Base-by-base conservation (phyloP, 2,888 invertebrate genomes). In the Exocentrus adspersus region DNA sequence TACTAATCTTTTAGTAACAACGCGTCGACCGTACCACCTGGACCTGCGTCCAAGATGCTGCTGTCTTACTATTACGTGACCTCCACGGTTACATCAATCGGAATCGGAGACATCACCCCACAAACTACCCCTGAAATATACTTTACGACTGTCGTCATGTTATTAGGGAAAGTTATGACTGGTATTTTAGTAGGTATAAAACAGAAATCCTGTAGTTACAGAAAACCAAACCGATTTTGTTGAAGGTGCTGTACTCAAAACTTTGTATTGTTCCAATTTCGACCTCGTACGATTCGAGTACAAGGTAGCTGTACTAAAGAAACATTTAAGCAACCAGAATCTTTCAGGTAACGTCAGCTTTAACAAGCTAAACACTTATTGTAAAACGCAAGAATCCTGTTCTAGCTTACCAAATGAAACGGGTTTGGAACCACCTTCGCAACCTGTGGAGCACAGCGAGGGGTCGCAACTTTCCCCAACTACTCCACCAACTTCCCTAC, bases 371-470 rank as follows among this genome's bases (percentile, higher is more conserved):
- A 21, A 14, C 9, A 10, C 14, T 17, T 16, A 24, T 12, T 37
- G 50, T 37, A 21, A 10, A 20, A 1, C 14, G 14, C 10, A 48
- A 50, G 24, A 24, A n/a, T 58, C 28, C 7, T 32, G 16, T 63
- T 66, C 19, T 10, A 69, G 68, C 52, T 42, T 66, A 53, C 50
- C 63, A 56, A 73, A 84, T 86, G 83, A 81, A 80, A 65, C 86
- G 85, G 70, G 84, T 86, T 83, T 85, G 85, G 84, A 84, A 83
- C 50, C 86, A 87, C 58, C 85, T 87, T 0, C 78, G 84, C 2
- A 83, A 85, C 37, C 73, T 87, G 45, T 87, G 87, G 87, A 84
- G 83, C 37, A 78, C 85, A 50, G 85, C 85, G 65, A 84, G 84
- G 72, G 86, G 86, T 4, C 81, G 80, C 77, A 85, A 86, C 5